A percentile compares a stretch with the other conserved stretches of the same genome.
phyloP scores from a whole-genome alignment of 2,113 vertebrate species.

The Ceyx melanurus region DNA sequence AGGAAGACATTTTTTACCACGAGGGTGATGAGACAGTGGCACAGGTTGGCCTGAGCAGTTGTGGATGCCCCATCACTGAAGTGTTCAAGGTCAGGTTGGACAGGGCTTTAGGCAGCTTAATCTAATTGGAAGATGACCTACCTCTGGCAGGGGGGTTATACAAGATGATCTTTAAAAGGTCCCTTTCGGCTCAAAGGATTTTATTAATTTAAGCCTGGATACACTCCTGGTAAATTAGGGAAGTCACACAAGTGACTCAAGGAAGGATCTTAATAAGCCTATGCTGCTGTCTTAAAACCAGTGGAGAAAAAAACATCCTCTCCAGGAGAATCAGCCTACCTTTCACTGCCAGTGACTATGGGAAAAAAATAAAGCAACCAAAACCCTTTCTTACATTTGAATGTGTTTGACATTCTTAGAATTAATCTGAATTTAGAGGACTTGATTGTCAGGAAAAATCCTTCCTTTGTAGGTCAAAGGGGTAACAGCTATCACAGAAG shows the following conservation, averaged over 20 bases:
- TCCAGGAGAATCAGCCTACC: neutral
- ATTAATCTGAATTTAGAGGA: neutral
- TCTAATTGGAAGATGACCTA: neutral
- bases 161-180: neutral
- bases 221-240: neutral
- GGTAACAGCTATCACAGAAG: neutral
- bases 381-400: neutral
- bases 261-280: neutral
- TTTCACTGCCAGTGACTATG: neutral
- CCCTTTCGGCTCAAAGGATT: neutral
- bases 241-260: neutral
- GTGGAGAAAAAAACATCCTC: neutral
- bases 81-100: neutral
- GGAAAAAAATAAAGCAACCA: neutral
- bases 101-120: rapidly evolving
- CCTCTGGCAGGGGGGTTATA: rapidly evolving
- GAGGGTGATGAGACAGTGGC: neutral
- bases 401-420: neutral
- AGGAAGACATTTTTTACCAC: neutral
- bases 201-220: neutral
- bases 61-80: neutral
- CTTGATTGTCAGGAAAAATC: neutral
- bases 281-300: neutral
- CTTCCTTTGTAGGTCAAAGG: neutral
- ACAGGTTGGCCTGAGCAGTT: neutral